Evolutionary conservation across 1,140 invertebrate species (phyloP).

Genomic region (Camponotus pennsylvanicus): DNA sequence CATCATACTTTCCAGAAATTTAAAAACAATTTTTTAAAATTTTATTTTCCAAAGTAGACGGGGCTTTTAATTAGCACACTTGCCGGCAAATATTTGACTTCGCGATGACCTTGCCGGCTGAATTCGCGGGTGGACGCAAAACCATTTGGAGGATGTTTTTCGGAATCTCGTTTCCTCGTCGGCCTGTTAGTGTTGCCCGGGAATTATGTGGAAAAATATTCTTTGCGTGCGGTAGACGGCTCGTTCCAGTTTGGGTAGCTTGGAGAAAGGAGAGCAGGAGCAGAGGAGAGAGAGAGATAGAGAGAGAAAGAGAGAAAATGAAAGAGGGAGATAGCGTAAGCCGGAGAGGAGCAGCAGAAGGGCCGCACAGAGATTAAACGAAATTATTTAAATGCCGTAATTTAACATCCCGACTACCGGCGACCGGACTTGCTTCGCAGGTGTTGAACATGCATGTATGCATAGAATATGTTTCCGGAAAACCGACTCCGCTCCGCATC

Average conservation of each 20-base stretch:
- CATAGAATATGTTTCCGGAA: conserved; percentile 80
- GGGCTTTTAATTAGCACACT: conserved; percentile 30
- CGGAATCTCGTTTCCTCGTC: conserved; percentile 24
- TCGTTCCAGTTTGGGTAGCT: conserved; percentile 3
- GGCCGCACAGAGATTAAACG: conserved; percentile 77
- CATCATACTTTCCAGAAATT: no score
- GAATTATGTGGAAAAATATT: conserved; percentile 58
- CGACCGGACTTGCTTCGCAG: conserved; percentile 72
- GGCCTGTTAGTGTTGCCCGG: neutral
- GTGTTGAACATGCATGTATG: conserved; percentile 83
- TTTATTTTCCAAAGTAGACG: no score
- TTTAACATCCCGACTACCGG: conserved; percentile 78
- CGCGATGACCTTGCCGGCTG: neutral
- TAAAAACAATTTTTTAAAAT: no score
- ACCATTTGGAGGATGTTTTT: conserved; percentile 26
- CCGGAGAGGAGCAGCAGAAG: neutral
- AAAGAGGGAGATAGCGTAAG: neutral
- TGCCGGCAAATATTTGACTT: conserved; percentile 18
- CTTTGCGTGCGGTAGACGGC: neutral
- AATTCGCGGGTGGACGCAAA: conserved; percentile 26
- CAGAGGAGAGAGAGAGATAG: conserved; percentile 7
- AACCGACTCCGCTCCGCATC: conserved; percentile 50
- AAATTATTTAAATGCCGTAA: conserved; percentile 84
- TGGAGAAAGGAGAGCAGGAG: neutral
- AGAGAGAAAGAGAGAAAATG: conserved; percentile 21